Conservation (phyloP, 2,113 vertebrate genomes). For the Crocuta crocuta region DNA sequence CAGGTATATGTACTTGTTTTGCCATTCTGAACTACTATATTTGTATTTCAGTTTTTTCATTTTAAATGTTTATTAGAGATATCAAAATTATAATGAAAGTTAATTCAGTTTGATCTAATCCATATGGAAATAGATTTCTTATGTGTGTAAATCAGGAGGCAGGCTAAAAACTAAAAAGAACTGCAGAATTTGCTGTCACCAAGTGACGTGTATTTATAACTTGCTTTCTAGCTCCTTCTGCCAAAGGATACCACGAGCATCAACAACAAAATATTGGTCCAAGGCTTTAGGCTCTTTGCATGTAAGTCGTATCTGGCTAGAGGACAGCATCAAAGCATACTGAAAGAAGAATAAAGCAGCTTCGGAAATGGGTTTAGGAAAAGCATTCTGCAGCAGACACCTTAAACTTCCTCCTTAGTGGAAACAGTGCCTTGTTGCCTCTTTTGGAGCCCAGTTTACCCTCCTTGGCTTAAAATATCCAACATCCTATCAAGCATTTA, state of each 20-base stretch:
- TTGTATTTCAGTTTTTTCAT: background rate
- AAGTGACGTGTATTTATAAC: constrained; percentile 44
- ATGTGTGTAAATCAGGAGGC: constrained; percentile 41
- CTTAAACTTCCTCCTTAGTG: background rate
- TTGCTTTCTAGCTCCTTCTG: background rate
- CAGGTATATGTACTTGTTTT: background rate
- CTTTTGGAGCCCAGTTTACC: background rate
- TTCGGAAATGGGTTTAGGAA: background rate
- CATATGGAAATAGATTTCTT: constrained; percentile 37
- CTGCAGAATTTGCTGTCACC: constrained; percentile 32
- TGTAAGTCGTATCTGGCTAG: background rate
- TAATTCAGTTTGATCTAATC: constrained; percentile 36
- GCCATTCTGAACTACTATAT: background rate
- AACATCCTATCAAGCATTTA: constrained; percentile 16
- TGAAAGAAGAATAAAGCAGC: background rate
- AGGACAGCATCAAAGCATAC: background rate
- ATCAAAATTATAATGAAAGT: constrained; percentile 33
- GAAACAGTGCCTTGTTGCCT: background rate
- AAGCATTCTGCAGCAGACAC: background rate
- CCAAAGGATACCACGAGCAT: constrained; percentile 9
- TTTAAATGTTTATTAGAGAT: constrained; percentile 37
- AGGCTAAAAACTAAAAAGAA: constrained; percentile 57
- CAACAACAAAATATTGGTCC: background rate
- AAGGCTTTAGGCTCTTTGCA: background rate
- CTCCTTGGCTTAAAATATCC: constrained; percentile 25